Base-by-base conservation (phyloP, 2,797 vertebrate species). In the Sphenopsis melanotis region DNA sequence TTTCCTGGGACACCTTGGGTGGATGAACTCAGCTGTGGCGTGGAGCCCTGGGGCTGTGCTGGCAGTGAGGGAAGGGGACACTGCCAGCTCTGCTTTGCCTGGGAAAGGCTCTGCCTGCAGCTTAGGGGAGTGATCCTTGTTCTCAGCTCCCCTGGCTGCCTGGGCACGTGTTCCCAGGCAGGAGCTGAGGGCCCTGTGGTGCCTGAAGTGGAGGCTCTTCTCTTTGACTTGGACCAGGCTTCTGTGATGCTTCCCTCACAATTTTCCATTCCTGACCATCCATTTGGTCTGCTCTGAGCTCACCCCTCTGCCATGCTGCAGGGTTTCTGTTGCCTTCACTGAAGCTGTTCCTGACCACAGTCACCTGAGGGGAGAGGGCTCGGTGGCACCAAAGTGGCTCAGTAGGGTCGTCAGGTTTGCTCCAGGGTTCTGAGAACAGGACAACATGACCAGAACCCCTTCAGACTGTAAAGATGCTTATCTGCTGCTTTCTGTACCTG, bases 121-220 rank as follows among this genome's bases (percentile, higher is more conserved):
- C 11, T 17, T 4, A 21, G 26, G 37, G 37, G 21, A 41, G 27
- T 6, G 32, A 10, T 71, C 52, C 49, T 37, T 32, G 19, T 68
- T 42, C 82, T 72, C 12, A 1, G 18, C 46, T 50, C 19, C 69
- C 65, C 65, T 3, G 5, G 1, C 49, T 42, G 44, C 55, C 55
- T 46, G 41, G 2, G 3, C 41, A 2, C 2, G 0, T 12, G 3
- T 34, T 63, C 46, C 24, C 24, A 42, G 63, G 41, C 27, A 53
- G 39, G 10, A 50, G 24, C 26, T 6, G 12, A 57, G 47, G 24
- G 36, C 56, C 8, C 2, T 6, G 37, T 18, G 61, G 34, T 61
- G 46, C 47, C n/a, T 71, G 22, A 37, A 65, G 30, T 7, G 22
- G 26, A 69, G 64, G 64, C 66, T 82, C 13, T 53, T 74, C 22